Evolutionary conservation across 2,888 invertebrate genomes (phyloP).

Genomic region (Platycnemis pennipes): DNA sequence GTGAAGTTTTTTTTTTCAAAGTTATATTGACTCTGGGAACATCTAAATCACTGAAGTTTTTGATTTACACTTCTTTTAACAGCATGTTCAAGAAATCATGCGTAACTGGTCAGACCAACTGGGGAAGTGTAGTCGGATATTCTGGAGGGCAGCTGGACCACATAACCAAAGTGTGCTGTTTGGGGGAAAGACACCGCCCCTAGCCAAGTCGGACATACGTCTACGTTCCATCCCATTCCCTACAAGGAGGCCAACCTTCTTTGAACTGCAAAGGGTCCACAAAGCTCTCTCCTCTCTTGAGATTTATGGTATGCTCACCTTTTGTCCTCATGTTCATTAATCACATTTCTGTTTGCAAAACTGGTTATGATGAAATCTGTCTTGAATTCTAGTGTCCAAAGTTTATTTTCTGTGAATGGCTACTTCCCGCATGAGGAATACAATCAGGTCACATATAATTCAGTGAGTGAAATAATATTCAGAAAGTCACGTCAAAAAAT

Average conservation of each 20-base stretch:
- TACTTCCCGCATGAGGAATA: no score
- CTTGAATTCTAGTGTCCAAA: no score
- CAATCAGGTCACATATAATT: no score
- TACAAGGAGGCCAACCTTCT: constrained; percentile 89
- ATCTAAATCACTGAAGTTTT: not conserved
- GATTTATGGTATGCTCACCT: constrained; percentile 87
- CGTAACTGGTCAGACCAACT: constrained; percentile 86
- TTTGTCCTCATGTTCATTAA: no score
- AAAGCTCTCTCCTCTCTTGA: constrained; percentile 84
- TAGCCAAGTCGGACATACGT: constrained; percentile 84
- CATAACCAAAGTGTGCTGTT: constrained; percentile 87
- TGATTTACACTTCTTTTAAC: constrained; percentile 75
- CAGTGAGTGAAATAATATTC: no score
- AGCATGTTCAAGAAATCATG: constrained; percentile 89
- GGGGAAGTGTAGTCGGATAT: constrained; percentile 85
- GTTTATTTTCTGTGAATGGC: no score
- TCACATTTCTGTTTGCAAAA: no score
- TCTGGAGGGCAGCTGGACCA: constrained; percentile 89
- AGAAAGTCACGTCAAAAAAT: no score
- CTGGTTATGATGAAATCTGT: no score
- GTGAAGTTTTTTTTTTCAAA: no score
- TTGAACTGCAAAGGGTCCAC: constrained; percentile 89
- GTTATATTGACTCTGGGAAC: no score
- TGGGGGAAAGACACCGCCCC: constrained; percentile 86
- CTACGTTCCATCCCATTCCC: constrained; percentile 89